phyloP scores from a whole-genome alignment of 2,797 vertebrate genomes.

The Erpetoichthys calabaricus region DNA sequence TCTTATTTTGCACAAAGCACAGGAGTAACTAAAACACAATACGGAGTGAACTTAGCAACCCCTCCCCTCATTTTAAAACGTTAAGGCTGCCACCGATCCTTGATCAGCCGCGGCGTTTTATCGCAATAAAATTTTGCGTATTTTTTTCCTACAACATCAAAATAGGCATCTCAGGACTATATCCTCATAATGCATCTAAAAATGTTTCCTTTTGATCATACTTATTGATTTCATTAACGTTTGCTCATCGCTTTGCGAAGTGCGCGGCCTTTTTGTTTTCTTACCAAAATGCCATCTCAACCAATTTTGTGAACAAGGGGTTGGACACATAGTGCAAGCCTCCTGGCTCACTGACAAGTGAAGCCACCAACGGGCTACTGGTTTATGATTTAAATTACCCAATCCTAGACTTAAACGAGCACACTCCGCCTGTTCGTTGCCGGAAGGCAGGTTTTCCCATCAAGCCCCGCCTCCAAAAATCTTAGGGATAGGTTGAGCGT shows the following conservation, averaged over 20 bases:
- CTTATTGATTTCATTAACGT: neutral
- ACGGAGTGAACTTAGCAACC: neutral
- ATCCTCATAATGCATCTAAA: constrained; percentile 14
- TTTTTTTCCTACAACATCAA: neutral
- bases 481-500: constrained; percentile 53
- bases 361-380: constrained; percentile 13
- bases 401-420: constrained; percentile 18
- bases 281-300: constrained; percentile 43
- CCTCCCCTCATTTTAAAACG: neutral
- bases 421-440: constrained; percentile 22
- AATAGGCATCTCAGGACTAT: constrained; percentile 25
- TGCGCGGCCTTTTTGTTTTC: constrained; percentile 63
- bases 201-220: neutral
- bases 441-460: constrained; percentile 26
- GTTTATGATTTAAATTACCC: constrained; percentile 41
- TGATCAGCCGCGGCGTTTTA: neutral
- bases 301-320: constrained; percentile 35
- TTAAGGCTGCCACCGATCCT: neutral
- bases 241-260: constrained; percentile 6
- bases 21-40: no score
- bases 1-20: no score
- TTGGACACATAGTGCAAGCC: constrained; percentile 26
- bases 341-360: constrained; percentile 21
- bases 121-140: neutral
- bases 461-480: constrained; percentile 32